Evolutionary conservation across 2,797 vertebrate species (phyloP), one percentile per base, ranked within the genome.

Genomic region (Melanotaenia boesemani): DNA sequence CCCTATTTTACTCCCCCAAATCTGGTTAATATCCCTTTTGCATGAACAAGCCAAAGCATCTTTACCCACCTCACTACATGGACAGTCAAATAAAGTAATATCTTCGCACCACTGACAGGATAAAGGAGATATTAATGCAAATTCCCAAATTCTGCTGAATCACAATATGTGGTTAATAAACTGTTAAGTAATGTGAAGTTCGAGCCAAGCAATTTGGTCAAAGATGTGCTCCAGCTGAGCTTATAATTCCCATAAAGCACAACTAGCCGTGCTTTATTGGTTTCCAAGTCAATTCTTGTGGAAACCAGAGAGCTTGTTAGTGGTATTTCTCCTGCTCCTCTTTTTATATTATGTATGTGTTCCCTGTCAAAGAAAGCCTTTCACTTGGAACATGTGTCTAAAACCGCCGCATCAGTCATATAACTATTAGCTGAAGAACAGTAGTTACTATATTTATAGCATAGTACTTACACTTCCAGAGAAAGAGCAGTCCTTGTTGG

Each of bases 201-300:
- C 80, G 68, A 76, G 82, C 83, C 74, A 79, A 80, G 81, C 74
- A 75, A 79, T 89, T 84, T 88, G 80, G 78, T 88, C 67, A 67
- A 76, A 74, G 81, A 86, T 83, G 76, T 46, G 75, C 80, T 87
- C 76, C 75, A 70, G 36, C 77, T 85, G 81, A 88, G 82, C 82
- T 16, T 26, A 74, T 84, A 77, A 89, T 82, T 83, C 56, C 67
- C 62, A 82, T 88, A 84, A 87, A 89, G 68, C 63, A 87, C 66
- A 91, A 77, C 75, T 80, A 73, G 52, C 79, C 80, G 52, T 78
- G 69, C 68, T 89, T 89, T 84, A 87, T 75, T 76, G 71, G 81
- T 72, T 81, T 70, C 77, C 37, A 77, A 70, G 73, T 69, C 74
- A 74, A 46, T 77, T 75, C 62, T 68, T 74, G 50, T 74, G 57